A percentile compares a stretch with the other conserved stretches of the same genome.
These are phyloP conservation scores for Todiramphus saurophagus DNA, from an alignment of 2,113 vertebrate species.

Conservation along the genomic window DNA sequence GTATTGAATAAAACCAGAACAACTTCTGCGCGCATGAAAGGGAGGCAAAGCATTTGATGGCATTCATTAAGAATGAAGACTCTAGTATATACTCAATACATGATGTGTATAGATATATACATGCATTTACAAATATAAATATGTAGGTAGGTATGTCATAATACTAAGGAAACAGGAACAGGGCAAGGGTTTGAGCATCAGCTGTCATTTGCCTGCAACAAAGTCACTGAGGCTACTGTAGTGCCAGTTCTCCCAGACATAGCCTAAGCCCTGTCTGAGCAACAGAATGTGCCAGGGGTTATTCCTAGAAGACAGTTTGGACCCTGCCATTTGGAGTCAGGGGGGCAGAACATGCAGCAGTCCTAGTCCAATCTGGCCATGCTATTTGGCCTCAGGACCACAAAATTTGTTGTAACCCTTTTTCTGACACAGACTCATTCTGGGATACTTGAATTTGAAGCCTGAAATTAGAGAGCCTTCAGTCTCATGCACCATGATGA, in stretches of 20 bases:
- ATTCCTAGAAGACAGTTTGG: background rate
- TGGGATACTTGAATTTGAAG: background rate
- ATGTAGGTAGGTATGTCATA: background rate
- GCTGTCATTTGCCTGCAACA: background rate
- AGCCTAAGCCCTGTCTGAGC: background rate
- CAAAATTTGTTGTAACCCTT: background rate
- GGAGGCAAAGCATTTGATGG: background rate
- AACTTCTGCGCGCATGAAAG: background rate
- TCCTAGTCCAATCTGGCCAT: background rate
- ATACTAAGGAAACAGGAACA: background rate
- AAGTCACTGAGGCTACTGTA: background rate
- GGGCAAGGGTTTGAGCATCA: background rate
- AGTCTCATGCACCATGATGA: background rate
- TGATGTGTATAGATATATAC: fast-evolving
- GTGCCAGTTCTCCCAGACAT: background rate
- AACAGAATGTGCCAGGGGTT: background rate
- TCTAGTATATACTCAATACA: background rate
- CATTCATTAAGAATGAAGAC: background rate
- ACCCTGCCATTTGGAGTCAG: background rate
- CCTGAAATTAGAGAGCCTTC: background rate
- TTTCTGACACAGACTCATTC: background rate
- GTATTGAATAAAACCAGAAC: background rate
- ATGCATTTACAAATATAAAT: background rate
- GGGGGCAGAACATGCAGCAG: background rate
- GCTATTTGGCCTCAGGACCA: background rate